Base-by-base conservation (phyloP, 2,113 vertebrate species). In the Xiphophorus hellerii region DNA sequence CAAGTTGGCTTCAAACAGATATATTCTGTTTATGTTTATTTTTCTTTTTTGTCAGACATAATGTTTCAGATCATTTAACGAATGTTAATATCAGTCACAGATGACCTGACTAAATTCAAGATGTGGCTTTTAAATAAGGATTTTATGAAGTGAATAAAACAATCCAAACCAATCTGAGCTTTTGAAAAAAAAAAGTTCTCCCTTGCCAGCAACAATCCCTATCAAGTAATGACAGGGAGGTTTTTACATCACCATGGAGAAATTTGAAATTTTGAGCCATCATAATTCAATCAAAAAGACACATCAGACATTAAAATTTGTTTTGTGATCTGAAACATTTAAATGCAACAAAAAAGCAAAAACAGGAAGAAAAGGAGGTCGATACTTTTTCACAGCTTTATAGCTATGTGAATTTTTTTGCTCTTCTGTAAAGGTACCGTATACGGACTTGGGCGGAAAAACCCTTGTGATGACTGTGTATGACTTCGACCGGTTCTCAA, bases 401-500 rank as follows among this genome's bases (percentile, higher is more conserved):
- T n/a, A 11, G 5, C 51, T 1, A 3, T 58, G 51, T 17, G 20
- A 25, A 25, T 20, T 58, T 20, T 58, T 74, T 33, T 63, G 11
- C 62, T 68, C 33, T 77, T 30, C 29, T 33, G 15, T 79, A 28
- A n/a, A 98, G 97, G 96, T 97, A 67, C 96, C 96, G 0, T 98
- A 99, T 84, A 94, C 96, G 0, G 97, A 99, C 91, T 84, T 99
- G 76, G 97, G 98, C 10, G 98, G 98, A 67, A 98, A 97, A 93
- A 98, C 96, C 7, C 94, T 98, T 86, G 96, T 97, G 89, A 96
- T 98, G 97, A 96, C 96, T 2, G 96, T 98, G 31, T 98, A 98
- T 58, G 97, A 98, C 88, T 98, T 98, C 79, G 97, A 98, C 87
- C 97, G 97, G 48, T 98, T 98, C 92, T 98, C 97, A 77, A 98